A percentile compares a stretch with the other conserved stretches of the same genome.
These are phyloP conservation scores for Muscidifurax raptorellus DNA, from an alignment of 1,140 invertebrate species.

Conservation along the genomic window DNA sequence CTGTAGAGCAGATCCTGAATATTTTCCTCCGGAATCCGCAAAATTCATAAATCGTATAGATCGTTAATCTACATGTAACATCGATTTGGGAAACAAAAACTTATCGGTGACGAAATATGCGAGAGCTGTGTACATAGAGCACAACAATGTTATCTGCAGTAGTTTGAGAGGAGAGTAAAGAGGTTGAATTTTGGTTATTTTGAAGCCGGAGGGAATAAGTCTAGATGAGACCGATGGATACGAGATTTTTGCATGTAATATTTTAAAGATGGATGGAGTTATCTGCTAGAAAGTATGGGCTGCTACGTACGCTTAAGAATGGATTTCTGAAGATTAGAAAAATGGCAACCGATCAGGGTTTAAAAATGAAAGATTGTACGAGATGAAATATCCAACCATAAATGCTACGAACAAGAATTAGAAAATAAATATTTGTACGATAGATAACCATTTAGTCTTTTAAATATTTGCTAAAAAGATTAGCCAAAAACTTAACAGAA, in stretches of 20 bases:
- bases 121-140: not conserved
- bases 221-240: not conserved
- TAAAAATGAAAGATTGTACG: no score
- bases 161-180: not conserved
- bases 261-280: not conserved
- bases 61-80: not conserved
- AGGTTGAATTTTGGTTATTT: not conserved
- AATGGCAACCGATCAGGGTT: no score
- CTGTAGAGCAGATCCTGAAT: not conserved
- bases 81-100: slow-evolving; percentile 3
- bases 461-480: no score
- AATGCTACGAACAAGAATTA: no score
- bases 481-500: no score
- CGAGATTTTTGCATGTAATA: not conserved
- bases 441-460: no score
- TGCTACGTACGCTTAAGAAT: no score
- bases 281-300: not conserved
- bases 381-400: no score
- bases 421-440: no score
- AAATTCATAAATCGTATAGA: not conserved
- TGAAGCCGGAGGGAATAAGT: not conserved
- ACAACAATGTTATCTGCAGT: slow-evolving; percentile 17
- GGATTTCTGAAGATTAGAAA: no score
- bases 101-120: slow-evolving; percentile 9
- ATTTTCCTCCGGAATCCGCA: not conserved